Base-by-base conservation (phyloP, 2,888 invertebrate genomes). In the Taenaris catops region DNA sequence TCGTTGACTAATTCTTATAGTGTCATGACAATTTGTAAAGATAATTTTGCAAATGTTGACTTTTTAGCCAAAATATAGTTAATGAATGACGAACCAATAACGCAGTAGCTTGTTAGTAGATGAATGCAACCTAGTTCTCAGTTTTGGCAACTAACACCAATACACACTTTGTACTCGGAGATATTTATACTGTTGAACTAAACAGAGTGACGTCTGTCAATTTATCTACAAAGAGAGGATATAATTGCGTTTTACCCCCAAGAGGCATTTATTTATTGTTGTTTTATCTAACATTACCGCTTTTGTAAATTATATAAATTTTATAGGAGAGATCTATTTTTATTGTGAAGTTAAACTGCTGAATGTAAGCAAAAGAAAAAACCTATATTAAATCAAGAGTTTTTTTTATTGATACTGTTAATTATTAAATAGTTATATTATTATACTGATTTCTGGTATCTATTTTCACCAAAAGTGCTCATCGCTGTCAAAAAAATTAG, bases 401-500 rank as follows among this genome's bases (percentile, higher is more conserved):
- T 73, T 70, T 66, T 76, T 76, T 66, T 67, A 75, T 73, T 64
- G 70, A 68, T 66, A 73, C 66, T 79, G 79, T 80, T 81, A 73
- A 75, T 76, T 52, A 73, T 70, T 74, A 69, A 48, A 57, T 67
- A 68, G 51, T 50, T 49, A 46, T 49, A 69, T 71, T n/a, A n/a
- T n/a, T 76, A 70, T 70, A 76, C 68, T 81, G 63, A 78, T 79
- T 81, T 81, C 80, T 81, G 76, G 76, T 81, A 81, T 74, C 84
- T 86, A 80, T 81, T 90, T 89, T 89, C 90, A 90, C 90, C 90
- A 89, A 90, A 90, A 90, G 90, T 90, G 90, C 90, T 90, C 90
- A 90, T 89, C 88, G 89, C 90, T 90, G 89, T 90, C 90, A 83
- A 86, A 79, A 86, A 84, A 83, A 80, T 86, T 87, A 87, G 86